Evolutionary conservation across 2,888 invertebrate genomes (phyloP), one percentile per base, ranked within the genome.

Genomic region (Auanema freiburgensis): DNA sequence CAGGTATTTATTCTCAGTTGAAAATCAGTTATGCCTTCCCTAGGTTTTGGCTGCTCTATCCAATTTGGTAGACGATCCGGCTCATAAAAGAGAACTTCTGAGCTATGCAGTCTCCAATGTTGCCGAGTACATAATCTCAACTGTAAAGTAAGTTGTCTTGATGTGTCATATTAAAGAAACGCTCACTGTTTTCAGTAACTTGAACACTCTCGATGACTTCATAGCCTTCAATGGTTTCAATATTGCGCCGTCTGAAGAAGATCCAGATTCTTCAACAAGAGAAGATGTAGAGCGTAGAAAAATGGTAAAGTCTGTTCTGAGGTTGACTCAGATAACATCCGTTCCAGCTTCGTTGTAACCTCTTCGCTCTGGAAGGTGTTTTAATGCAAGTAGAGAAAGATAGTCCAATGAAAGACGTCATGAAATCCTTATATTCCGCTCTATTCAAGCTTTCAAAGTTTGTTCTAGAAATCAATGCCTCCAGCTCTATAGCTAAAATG

Each of bases 11-110:
- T 11, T 11, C 0, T 16, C 8, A 11, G 5, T 46, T 46, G 0
- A 1, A 16, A 21, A 5, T 8, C 4, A 33, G 33, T 33, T 33
- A 33, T 5, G 33, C 8, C 33, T 3, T 8, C 8, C 33, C 3
- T 33, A 63, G 58, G 68, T 76, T 16, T 59, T 76, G 18, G 77
- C 68, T n/a, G 66, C 69, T 23, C 54, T 76, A n/a, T 71, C 76
- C 42, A 76, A 76, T 54, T 50, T 78, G 18, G 70, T 68, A n/a
- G 62, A 62, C 14, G 11, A 25, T 18, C 44, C 53, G 10, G 58
- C 57, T n/a, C 16, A 44, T 21, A 14, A 63, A 51, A 58, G 51
- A 12, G 58, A 63, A 33, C 57, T 63, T 1, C 33, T 63, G 52
- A 18, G 33, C 12, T 43, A 21, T 25, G 33, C 43, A 14, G 44